Conservation (phyloP, 2,113 vertebrate genomes). For the Lepus americanus region DNA sequence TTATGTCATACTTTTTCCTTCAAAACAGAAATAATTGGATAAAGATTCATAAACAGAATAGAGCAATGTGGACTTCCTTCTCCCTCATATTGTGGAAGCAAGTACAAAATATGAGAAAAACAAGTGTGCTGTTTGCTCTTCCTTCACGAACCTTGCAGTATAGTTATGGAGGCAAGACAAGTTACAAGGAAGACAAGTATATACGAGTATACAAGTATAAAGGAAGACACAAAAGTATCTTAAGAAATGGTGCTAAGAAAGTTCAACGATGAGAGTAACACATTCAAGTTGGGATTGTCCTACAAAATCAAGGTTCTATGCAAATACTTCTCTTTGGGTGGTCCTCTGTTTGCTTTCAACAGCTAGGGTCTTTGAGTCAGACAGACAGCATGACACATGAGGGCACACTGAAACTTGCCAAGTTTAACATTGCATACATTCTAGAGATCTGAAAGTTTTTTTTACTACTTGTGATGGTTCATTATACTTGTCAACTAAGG, state of each 20-base stretch:
- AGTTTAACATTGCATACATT: neutral
- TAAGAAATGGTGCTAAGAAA: neutral
- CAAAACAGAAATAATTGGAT: neutral
- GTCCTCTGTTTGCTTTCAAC: conserved; percentile 44
- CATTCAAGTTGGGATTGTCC: neutral
- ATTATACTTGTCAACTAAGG: neutral
- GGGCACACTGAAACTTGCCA: neutral
- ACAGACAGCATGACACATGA: neutral
- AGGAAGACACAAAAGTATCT: neutral
- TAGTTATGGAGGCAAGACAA: neutral
- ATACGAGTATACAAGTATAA: neutral
- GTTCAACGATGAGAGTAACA: neutral
- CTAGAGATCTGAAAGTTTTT: neutral
- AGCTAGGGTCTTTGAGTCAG: neutral
- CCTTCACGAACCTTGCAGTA: neutral
- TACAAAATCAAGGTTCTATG: neutral
- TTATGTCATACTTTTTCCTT: neutral
- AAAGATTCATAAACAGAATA: neutral
- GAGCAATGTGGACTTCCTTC: neutral
- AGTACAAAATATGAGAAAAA: neutral
- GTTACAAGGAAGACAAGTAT: neutral
- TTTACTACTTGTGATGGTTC: neutral
- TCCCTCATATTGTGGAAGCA: neutral
- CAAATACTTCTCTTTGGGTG: neutral
- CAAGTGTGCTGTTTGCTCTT: neutral